Conservation (phyloP, 2,888 invertebrate species). For the Apocheima hispidaria region DNA sequence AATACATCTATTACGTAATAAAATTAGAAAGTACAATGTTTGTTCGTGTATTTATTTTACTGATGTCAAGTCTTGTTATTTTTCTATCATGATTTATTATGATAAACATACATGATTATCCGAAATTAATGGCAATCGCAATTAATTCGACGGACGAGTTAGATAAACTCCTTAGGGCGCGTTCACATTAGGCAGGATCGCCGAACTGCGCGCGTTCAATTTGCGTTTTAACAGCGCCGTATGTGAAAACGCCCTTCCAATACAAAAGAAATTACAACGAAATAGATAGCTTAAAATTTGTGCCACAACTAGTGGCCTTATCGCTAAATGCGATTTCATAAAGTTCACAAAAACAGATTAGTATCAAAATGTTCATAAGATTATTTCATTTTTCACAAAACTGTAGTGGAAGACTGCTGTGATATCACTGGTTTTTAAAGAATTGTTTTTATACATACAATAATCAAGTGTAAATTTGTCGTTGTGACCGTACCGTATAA, state of each 20-base stretch:
- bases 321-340: not conserved
- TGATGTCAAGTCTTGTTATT: not conserved
- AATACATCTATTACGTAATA: not conserved
- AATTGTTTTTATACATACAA: not conserved
- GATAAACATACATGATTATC: not conserved
- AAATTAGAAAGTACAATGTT: not conserved
- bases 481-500: too few species aligned
- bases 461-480: too few species aligned
- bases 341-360: not conserved
- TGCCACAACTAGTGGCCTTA: not conserved
- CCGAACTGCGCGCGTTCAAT: not conserved
- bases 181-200: not conserved
- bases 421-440: not conserved
- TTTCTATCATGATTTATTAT: not conserved
- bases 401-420: slow-evolving; percentile 15
- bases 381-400: slow-evolving; percentile 22
- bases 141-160: not conserved
- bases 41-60: slow-evolving; percentile 2
- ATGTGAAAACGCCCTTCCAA: too few species aligned
- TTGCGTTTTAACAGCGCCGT: not conserved
- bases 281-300: not conserved
- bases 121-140: not conserved
- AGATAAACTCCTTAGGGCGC: slow-evolving; percentile 1
- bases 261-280: too few species aligned
- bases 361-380: slow-evolving; percentile 3